Evolutionary conservation across 2,888 invertebrate species (phyloP).

Genomic region (Chrysolina oricalcia): DNA sequence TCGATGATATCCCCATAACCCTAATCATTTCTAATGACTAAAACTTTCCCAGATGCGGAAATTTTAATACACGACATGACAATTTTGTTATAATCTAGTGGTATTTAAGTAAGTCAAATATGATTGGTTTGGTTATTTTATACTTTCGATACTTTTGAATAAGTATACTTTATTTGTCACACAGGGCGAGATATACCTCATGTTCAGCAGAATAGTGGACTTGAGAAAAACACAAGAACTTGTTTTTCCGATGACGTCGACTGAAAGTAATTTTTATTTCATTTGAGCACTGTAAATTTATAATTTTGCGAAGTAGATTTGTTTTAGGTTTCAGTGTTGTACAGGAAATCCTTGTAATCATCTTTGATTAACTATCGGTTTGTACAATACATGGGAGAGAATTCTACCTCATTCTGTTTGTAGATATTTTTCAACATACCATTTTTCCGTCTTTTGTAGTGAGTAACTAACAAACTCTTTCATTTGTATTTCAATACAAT

Average conservation of each 20-base stretch:
- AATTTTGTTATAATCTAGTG: no score
- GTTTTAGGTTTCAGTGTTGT: conserved; percentile 21
- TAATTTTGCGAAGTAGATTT: conserved; percentile 19
- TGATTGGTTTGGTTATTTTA: background rate
- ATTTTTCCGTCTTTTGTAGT: background rate
- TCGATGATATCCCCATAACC: no score
- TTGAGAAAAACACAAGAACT: conserved; percentile 35
- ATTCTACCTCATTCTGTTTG: background rate
- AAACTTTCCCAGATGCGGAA: no score
- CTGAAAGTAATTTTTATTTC: conserved; percentile 40
- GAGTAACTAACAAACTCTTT: conserved; percentile 32
- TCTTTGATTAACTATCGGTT: conserved; percentile 22
- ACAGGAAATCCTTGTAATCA: conserved; percentile 21
- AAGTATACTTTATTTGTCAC: conserved; percentile 31
- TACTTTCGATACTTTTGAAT: background rate
- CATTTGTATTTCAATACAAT: background rate
- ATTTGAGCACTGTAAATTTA: conserved; percentile 16
- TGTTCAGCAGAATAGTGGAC: conserved; percentile 33
- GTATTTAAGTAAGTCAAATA: background rate
- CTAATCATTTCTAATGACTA: no score
- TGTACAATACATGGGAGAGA: conserved; percentile 26
- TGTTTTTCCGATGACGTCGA: conserved; percentile 29
- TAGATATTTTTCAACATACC: conserved; percentile 10
- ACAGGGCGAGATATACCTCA: conserved; percentile 34
- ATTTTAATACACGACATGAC: no score